Evolutionary conservation across 2,113 vertebrate species (phyloP), one percentile per base, ranked within the genome.

Genomic region (Eclectus roratus): DNA sequence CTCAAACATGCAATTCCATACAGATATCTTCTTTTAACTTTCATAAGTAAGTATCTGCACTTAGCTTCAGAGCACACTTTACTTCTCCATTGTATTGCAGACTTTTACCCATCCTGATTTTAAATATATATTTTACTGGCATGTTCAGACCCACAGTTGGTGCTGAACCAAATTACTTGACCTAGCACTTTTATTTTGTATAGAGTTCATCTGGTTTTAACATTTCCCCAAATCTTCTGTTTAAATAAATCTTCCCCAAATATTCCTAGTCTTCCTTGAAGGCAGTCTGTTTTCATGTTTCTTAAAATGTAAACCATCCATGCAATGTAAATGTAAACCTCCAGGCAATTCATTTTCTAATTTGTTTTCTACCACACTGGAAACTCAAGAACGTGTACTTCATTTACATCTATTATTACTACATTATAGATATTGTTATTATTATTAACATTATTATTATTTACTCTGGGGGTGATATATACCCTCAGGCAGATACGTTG

Each of bases 321-420:
- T 94, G 91, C 94, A 94, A 94, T 94, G 96, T 95, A 94, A 96
- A 95, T 95, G 71, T 28, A 95, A 95, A 94, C 94, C 95, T 96
- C 89, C 95, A 96, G 96, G 96, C 94, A 97, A 95, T 95, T 92
- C 81, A 93, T 96, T 95, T 96, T 96, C 96, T 95, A 95, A 95
- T 97, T 97, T 95, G 93, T 97, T 96, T 96, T 96, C 91, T 96
- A 89, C 81, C 63, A 0, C 94, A 81, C 23, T 93, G 92, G 94
- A 96, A 94, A 96, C 90, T 92, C 92, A 95, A 96, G 95, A 96
- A 92, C 77, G 2, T 94, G 94, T 90, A 96, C 90, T 96, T 96
- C 92, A 96, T 96, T 97, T 96, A 91, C 94, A 96, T 96, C 85
- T 93, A 95, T 93, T 97, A 96, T 95, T 96, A 96, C 92, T 93